phyloP scores from a whole-genome alignment of 1,140 invertebrate species.

The Potamilus streckersoni region DNA sequence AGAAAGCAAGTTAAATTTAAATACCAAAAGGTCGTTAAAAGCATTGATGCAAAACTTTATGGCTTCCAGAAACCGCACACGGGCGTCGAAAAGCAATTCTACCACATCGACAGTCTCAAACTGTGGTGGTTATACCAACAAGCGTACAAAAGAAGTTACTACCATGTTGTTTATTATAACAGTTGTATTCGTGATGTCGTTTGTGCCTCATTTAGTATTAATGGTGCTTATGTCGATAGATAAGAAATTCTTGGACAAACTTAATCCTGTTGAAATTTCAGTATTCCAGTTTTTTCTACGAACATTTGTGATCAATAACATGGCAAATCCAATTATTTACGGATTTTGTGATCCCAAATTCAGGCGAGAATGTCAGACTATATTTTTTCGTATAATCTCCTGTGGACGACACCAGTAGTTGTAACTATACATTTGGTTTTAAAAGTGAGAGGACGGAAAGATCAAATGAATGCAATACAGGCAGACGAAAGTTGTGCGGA shows the following conservation, averaged over 20 bases:
- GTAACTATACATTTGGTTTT: too few relatives aligned
- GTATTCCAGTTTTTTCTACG: slow-evolving; percentile 35
- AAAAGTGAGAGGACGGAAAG: too few relatives aligned
- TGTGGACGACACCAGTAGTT: slow-evolving; percentile 1
- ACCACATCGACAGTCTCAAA: too few relatives aligned
- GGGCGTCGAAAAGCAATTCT: too few relatives aligned
- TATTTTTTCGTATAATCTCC: slow-evolving; percentile 15
- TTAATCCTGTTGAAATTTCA: slow-evolving; percentile 10
- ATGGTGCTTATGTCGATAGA: slow-evolving; percentile 34
- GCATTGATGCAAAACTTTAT: too few relatives aligned
- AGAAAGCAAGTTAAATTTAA: too few relatives aligned
- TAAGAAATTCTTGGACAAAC: slow-evolving; percentile 25
- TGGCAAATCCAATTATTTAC: slow-evolving; percentile 51
- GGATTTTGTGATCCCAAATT: slow-evolving; percentile 44
- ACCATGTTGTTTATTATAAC: slow-evolving; percentile 46
- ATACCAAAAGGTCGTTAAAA: too few relatives aligned
- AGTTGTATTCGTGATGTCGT: slow-evolving; percentile 41
- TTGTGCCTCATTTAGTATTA: slow-evolving; percentile 41
- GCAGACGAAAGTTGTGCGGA: too few relatives aligned
- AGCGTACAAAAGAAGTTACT: slow-evolving; percentile 23
- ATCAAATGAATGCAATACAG: too few relatives aligned
- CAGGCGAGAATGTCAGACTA: slow-evolving; percentile 35
- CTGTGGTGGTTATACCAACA: background rate
- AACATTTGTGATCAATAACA: slow-evolving; percentile 50
- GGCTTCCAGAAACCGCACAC: too few relatives aligned